Evolutionary conservation across 2,888 invertebrate genomes (phyloP).

Genomic region (Clepsis dumicolana): DNA sequence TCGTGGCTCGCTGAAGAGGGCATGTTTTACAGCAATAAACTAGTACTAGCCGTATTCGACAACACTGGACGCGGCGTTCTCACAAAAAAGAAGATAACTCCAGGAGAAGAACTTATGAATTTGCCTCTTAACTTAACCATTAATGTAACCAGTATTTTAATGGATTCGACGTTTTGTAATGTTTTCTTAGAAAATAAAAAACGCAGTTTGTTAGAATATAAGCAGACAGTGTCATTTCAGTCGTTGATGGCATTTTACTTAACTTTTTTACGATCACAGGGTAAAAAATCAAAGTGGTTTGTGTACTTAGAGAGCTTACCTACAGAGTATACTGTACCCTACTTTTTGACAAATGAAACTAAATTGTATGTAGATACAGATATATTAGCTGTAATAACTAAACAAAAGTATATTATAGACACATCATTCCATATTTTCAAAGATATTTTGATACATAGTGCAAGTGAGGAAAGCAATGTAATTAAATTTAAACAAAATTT

Average conservation of each 20-base stretch:
- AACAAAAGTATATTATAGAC: constrained; percentile 81
- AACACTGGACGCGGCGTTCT: constrained; percentile 91
- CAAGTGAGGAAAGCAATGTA: constrained; percentile 71
- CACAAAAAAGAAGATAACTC: constrained; percentile 83
- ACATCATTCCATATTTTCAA: constrained; percentile 76
- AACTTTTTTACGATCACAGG: constrained; percentile 88
- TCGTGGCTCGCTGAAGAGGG: constrained; percentile 84
- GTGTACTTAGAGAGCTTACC: constrained; percentile 91
- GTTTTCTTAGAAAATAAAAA: constrained; percentile 72
- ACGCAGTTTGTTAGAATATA: constrained; percentile 75
- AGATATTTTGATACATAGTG: constrained; percentile 71
- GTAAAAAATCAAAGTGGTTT: constrained; percentile 84
- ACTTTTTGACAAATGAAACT: constrained; percentile 87
- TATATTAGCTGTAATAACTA: constrained; percentile 81
- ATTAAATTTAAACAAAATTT: constrained; percentile 74
- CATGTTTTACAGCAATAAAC: constrained; percentile 85
- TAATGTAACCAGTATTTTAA: constrained; percentile 85
- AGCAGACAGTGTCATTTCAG: constrained; percentile 87
- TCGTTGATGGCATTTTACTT: constrained; percentile 91
- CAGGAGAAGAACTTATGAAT: constrained; percentile 87
- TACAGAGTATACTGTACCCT: constrained; percentile 88
- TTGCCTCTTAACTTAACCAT: constrained; percentile 87
- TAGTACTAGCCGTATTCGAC: constrained; percentile 86
- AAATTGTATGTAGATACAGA: constrained; percentile 85
- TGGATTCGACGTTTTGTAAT: constrained; percentile 82